Conservation (phyloP, 2,888 invertebrate genomes). For the Rhingia campestris region DNA sequence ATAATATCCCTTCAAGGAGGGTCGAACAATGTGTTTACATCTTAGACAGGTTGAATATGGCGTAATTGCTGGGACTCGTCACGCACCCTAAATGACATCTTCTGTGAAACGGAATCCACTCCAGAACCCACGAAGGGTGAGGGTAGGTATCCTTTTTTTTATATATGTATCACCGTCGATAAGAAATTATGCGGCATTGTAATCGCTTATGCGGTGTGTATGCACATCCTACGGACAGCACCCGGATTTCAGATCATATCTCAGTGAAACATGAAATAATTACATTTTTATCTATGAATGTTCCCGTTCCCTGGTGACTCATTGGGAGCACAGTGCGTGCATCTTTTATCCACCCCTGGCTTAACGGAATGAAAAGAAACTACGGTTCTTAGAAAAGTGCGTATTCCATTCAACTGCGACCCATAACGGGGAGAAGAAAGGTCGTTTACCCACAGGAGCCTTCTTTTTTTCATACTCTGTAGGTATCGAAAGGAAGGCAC, state of each 20-base stretch:
- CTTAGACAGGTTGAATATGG: slow-evolving; percentile 72
- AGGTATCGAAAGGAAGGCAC: slow-evolving; percentile 44
- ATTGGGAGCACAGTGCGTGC: slow-evolving; percentile 28
- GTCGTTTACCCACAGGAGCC: slow-evolving; percentile 67
- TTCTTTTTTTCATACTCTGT: slow-evolving; percentile 21
- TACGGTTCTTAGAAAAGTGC: slow-evolving; percentile 51
- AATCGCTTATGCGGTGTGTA: slow-evolving; percentile 61
- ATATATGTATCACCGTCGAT: slow-evolving; percentile 16
- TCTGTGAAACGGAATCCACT: slow-evolving; percentile 6
- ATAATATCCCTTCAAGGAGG: slow-evolving; percentile 45
- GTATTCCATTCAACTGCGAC: slow-evolving; percentile 28
- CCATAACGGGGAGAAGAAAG: slow-evolving; percentile 44
- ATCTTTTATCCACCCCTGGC: slow-evolving; percentile 27
- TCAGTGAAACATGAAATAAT: slow-evolving; percentile 45
- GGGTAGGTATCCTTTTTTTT: slow-evolving; percentile 4
- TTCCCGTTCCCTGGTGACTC: slow-evolving; percentile 34
- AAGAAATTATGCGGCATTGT: slow-evolving; percentile 65
- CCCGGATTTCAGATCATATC: slow-evolving; percentile 47
- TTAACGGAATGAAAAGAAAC: slow-evolving; percentile 18
- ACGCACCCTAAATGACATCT: slow-evolving; percentile 61
- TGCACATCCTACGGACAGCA: slow-evolving; percentile 52
- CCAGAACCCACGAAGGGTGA: not conserved
- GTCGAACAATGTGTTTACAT: slow-evolving; percentile 69
- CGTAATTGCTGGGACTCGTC: slow-evolving; percentile 71
- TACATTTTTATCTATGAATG: slow-evolving; percentile 19